Evolutionary conservation across 2,113 vertebrate species (phyloP).

Genomic region (Capra hircus): DNA sequence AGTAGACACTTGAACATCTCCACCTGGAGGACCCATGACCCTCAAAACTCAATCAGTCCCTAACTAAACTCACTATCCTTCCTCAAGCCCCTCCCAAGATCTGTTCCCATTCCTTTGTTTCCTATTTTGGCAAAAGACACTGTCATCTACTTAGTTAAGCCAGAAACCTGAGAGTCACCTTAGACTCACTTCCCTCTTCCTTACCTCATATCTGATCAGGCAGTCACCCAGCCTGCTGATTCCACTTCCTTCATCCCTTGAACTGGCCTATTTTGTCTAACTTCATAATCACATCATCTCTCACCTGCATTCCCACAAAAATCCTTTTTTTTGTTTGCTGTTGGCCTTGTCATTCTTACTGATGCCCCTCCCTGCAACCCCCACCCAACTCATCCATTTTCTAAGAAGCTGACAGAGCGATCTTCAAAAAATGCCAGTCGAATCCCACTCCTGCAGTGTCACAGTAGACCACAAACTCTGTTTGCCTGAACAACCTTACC

Average conservation of each 20-base stretch:
- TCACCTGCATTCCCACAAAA: neutral
- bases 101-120: neutral
- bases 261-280: neutral
- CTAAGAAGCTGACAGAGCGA: neutral
- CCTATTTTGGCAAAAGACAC: neutral
- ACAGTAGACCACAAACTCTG: neutral
- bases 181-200: constrained; percentile 4
- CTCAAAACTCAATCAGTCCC: neutral
- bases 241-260: neutral
- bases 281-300: neutral
- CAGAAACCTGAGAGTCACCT: neutral
- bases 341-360: neutral
- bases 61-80: neutral
- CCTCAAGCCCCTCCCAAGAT: neutral
- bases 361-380: accelerated
- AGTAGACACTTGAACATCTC: neutral
- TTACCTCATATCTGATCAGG: neutral
- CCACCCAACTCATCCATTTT: neutral
- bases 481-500: neutral
- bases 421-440: neutral
- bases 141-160: neutral
- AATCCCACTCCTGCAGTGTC: neutral
- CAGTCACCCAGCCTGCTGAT: neutral
- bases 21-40: neutral
- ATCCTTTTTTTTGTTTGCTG: neutral